Base-by-base conservation (phyloP, 2,797 vertebrate species). In the Halcyon leucocephala region DNA sequence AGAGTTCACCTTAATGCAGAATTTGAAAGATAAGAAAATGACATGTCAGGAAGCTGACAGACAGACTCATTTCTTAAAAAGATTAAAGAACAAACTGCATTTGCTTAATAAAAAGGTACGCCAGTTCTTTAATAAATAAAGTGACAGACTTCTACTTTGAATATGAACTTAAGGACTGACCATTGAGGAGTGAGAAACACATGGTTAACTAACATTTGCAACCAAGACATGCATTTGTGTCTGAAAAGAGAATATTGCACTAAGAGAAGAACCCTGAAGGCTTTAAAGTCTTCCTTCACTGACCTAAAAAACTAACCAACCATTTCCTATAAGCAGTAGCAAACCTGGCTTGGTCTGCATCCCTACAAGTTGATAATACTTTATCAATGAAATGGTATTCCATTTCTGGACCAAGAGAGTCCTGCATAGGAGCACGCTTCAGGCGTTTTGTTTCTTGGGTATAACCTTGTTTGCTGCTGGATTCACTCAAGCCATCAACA, bases 311-410 rank as follows among this genome's bases (percentile, higher is more conserved):
- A 5, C 98, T 98, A 93, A 99, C 98, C 95, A 99, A 98, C 99
- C 99, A 99, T 97, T 99, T 99, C 89, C 97, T 98, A 93, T 99
- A 99, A 17, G 99, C 98, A 86, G 97, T 96, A 74, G 99, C 99
- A 92, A 99, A 99, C 82, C 98, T 98, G 97, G 98, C 98, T 98
- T 99, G 99, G 94, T 99, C 99, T 0, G 91, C 96, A 72, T 98
- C 98, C 83, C 98, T 98, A 90, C 99, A 99, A 77, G 96, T 95
- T 73, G 98, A 98, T 93, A 99, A 96, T 60, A 99, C 84, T 58
- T 97, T 89, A 87, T 98, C 98, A 44, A 99, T 97, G 90, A 99
- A 99, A 73, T 58, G 96, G 92, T 98, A 98, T 97, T 99, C 99
- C 15, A 98, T 97, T 91, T 98, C 97, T 78, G 98, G 96, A 88